Evolutionary conservation across 2,797 vertebrate genomes (phyloP).

Genomic region (Betta splendens): DNA sequence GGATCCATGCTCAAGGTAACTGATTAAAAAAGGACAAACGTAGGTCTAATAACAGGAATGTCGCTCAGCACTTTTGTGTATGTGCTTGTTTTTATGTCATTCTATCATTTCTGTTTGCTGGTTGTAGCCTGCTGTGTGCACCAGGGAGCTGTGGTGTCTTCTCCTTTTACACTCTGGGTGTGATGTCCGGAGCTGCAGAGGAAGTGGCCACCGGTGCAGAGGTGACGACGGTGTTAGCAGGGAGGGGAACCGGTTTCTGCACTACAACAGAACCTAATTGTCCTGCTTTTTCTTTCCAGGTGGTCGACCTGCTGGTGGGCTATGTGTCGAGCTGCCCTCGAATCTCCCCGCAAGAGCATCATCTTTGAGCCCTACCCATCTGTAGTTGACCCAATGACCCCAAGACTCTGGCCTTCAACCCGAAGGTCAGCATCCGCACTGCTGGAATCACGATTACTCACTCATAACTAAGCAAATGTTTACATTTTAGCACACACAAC

Average conservation of each 20-base stretch:
- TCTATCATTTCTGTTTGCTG: conserved; percentile 70
- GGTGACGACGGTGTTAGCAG: conserved; percentile 85
- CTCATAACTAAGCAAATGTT: neutral
- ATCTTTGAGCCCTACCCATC: conserved; percentile 99
- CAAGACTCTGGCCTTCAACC: conserved; percentile 98
- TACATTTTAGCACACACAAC: conserved; percentile 9
- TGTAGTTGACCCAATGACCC: conserved; percentile 97
- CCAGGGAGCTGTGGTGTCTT: conserved; percentile 97
- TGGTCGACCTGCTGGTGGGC: conserved; percentile 97
- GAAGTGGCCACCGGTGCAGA: conserved; percentile 98
- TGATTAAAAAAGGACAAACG: neutral
- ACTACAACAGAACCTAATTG: no score
- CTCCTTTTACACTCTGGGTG: conserved; percentile 98
- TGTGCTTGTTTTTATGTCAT: conserved; percentile 18
- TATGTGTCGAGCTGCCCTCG: conserved; percentile 98
- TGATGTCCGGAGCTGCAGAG: conserved; percentile 98
- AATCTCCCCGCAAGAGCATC: conserved; percentile 98
- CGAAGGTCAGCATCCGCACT: conserved; percentile 86
- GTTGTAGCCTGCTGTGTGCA: conserved; percentile 93
- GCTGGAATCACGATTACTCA: neutral
- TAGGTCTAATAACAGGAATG: neutral
- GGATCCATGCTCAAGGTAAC: conserved; percentile 98
- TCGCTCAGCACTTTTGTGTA: no score
- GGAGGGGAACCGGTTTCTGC: no score
- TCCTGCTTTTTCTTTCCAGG: conserved; percentile 73